A percentile compares a stretch with the other conserved stretches of the same genome.
Conservation (phyloP, 2,888 invertebrate genomes). For the Lamellibrachia columna region DNA sequence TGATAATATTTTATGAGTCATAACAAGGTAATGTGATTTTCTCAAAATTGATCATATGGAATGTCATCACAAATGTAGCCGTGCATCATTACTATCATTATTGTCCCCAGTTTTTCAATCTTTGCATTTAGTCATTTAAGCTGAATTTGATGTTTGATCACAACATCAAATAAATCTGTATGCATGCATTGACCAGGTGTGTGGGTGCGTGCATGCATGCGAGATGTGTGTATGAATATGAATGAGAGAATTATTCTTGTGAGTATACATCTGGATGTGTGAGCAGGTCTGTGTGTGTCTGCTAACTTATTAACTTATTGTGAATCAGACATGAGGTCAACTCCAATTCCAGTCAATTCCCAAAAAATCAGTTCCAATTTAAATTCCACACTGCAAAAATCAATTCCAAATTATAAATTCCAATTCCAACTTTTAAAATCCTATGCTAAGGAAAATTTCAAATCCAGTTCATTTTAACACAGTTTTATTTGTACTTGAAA, state of each 20-base stretch:
- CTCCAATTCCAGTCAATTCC: no score
- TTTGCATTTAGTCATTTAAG: background rate
- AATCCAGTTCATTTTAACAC: no score
- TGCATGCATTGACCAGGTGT: background rate
- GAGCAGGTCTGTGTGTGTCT: no score
- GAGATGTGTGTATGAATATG: background rate
- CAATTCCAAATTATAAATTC: no score
- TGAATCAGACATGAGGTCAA: no score
- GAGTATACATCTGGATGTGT: no score
- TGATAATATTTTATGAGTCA: background rate
- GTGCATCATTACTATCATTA: background rate
- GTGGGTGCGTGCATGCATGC: background rate
- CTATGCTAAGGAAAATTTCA: no score
- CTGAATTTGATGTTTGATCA: background rate
- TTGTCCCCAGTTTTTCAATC: background rate
- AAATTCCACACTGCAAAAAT: no score
- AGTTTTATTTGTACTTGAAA: no score
- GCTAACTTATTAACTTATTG: background rate
- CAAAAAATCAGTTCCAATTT: no score
- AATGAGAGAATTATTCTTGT: background rate
- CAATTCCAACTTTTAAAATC: no score
- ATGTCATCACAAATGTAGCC: background rate
- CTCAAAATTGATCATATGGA: background rate
- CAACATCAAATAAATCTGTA: background rate
- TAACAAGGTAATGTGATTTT: slow-evolving; percentile 1